Base-by-base conservation (phyloP, 2,888 invertebrate genomes). In the Oscheius sp. region DNA sequence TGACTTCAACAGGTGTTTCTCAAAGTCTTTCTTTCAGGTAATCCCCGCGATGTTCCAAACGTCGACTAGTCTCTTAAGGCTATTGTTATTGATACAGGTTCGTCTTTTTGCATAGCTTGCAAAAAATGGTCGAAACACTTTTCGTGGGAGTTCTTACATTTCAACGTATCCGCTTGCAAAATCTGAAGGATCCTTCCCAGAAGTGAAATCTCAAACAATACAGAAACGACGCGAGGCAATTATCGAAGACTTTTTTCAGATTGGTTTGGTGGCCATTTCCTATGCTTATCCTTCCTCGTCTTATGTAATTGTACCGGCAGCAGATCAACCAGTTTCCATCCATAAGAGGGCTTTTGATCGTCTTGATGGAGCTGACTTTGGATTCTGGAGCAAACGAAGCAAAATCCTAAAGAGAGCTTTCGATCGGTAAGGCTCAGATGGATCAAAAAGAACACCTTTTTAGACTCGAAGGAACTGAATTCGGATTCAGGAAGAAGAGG, bases 321-420 rank as follows among this genome's bases (percentile, higher is more conserved):
- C 25, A 12, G 61, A 42, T 15, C 12, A 27, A n/a, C 45, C 45
- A 5, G 42, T 42, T 31, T n/a, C 42, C 3, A 27, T 27, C 27
- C 34, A 61, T 10, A 78, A 78, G 45, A 57, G 78, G 3, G 73
- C 78, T 0, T 78, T 78, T 55, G 78, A 78, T 29, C 72, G 78
- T 15, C 70, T 78, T 52, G 78, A 78, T 48, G 68, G 42, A 2
- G 27, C 42, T 10, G 61, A 58, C 42, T 48, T 45, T 29, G 61
- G 42, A 2, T 70, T 70, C 50, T 65, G 69, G 39, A 37, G 53
- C 31, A 65, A 66, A 31, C 45, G 66, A 39, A 17, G 17, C 17
- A n/a, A n/a, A n/a, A 52, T 73, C 63, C 31, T 61, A 15, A 76
- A 74, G 37, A 68, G 72, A 57, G 76, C 76, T 10, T 74, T 76